Base-by-base conservation (phyloP, 2,888 invertebrate genomes). In the Dolichopus griseipennis region DNA sequence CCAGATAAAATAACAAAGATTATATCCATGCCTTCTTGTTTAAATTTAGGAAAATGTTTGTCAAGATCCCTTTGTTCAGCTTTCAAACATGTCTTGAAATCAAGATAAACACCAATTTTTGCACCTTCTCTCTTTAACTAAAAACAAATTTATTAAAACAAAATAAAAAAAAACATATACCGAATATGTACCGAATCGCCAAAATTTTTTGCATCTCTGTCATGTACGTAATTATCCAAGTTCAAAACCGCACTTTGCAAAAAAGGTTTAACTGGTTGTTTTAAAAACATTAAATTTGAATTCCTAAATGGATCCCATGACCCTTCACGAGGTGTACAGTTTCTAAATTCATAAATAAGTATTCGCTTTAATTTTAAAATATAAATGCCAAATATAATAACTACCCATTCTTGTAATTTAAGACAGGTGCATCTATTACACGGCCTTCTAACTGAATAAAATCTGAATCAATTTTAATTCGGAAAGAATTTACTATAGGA, bases 401-500 rank as follows among this genome's bases (percentile, higher is more conserved):
- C 2, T 52, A 52, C 52, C 69, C 73, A 8, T 72, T 70, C 0
- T 64, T 68, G 75, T 94, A 92, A 67, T 86, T 83, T 65, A 98
- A 79, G 65, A 76, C 78, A 0, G 98, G 98, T 0, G 97, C 84
- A 1, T 83, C 77, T 61, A 99, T 82, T 4, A 96, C 85, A 70
- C 95, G 88, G 0, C 93, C 96, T 0, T 84, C 81, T 0, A 97
- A 88, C 72, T 85, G 84, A 71, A 90, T 87, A 83, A 97, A 95
- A 62, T 87, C 80, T 34, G 85, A 83, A 2, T 85, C 84, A 43
- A 98, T 89, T 7, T 86, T 85, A 69, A 98, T 83, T 1, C 93
- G 94, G 81, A 98, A 98, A 72, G 90, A 88, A 75, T 85, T 85
- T 68, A 95, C 87, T 72, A 85, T 85, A 0, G 85, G 79, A 76